Base-by-base conservation (phyloP, 2,797 vertebrate genomes). In the Lagorchestes hirsutus region DNA sequence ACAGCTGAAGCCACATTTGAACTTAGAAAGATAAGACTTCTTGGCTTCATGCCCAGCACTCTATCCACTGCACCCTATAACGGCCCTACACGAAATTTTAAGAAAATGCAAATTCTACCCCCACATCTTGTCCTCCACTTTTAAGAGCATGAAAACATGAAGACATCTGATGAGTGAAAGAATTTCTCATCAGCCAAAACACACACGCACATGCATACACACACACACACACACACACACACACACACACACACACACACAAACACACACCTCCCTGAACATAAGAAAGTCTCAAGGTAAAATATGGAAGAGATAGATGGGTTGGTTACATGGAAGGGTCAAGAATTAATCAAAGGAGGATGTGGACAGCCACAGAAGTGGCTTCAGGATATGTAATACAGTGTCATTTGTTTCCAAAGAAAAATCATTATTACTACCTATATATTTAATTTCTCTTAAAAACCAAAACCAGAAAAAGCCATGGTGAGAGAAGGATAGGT, bases 291-390 rank as follows among this genome's bases (percentile, higher is more conserved):
- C 97, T 96, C 96, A 92, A 14, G 96, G 67, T 67, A 95, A 93
- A 90, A 96, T 97, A 96, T 95, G 96, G 97, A 97, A 97, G 98
- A 0, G 95, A 98, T 96, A 58, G 74, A 95, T 94, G 96, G 93
- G 93, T 91, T 92, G 95, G 96, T 96, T 91, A 96, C 96, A 62
- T 97, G 94, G 95, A 74, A 96, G 97, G 95, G 95, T 97, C 97
- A 94, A 98, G 97, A 98, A 59, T 91, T 97, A 97, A 87, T 54
- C 92, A 52, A 92, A 95, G 96, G 90, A 54, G 62, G 40, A 94
- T 57, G 97, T 96, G 97, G 97, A 97, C 96, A 95, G 98, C 97
- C 97, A 97, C 97, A 90, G 95, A 96, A 54, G 82, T 87, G 97
- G 97, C 96, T 0, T 0, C 91, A 91, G 96, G 97, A 97, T 96